These are phyloP conservation scores for Drosophila rubida DNA, from an alignment of 2,888 invertebrate species.

Conservation along the genomic window DNA sequence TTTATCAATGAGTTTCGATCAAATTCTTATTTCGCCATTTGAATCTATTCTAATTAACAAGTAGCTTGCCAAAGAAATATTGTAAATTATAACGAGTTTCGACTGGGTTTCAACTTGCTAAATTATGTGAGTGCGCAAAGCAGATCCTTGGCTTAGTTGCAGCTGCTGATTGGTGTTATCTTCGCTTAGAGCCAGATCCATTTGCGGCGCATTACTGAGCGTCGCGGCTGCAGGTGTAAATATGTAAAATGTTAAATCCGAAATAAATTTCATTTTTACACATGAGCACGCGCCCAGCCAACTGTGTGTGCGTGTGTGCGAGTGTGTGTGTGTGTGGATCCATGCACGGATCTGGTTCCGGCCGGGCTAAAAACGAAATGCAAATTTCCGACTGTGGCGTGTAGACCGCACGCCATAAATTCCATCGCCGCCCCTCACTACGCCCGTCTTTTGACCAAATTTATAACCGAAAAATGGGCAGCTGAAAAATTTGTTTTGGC, in stretches of 20 bases:
- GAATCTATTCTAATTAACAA: too few relatives aligned
- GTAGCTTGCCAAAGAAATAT: too few relatives aligned
- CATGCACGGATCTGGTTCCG: slow-evolving; percentile 43
- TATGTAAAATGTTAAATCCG: slow-evolving; percentile 61
- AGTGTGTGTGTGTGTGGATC: slow-evolving; percentile 7
- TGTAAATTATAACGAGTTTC: too few relatives aligned
- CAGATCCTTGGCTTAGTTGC: slow-evolving; percentile 13
- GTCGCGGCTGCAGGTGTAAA: slow-evolving; percentile 25
- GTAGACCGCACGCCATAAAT: slow-evolving; percentile 73
- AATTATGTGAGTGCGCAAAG: slow-evolving; percentile 38
- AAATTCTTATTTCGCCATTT: too few relatives aligned
- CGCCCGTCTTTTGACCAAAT: slow-evolving; percentile 52
- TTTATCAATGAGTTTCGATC: too few relatives aligned
- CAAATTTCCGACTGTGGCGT: slow-evolving; percentile 63
- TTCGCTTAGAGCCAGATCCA: slow-evolving; percentile 36
- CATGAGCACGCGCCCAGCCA: slow-evolving; percentile 44
- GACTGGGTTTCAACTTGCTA: too few relatives aligned
- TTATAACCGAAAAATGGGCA: slow-evolving; percentile 69
- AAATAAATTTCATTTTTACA: slow-evolving; percentile 65
- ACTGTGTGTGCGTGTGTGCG: background rate
- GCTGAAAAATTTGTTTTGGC: slow-evolving; percentile 33
- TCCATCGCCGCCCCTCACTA: slow-evolving; percentile 19
- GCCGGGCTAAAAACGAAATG: slow-evolving; percentile 50
- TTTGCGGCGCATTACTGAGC: slow-evolving; percentile 42
- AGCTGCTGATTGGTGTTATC: slow-evolving; percentile 49